A percentile compares a stretch with the other conserved stretches of the same genome.
These are phyloP conservation scores for Telenomus remus DNA, from an alignment of 1,140 invertebrate genomes.

Conservation along the genomic window DNA sequence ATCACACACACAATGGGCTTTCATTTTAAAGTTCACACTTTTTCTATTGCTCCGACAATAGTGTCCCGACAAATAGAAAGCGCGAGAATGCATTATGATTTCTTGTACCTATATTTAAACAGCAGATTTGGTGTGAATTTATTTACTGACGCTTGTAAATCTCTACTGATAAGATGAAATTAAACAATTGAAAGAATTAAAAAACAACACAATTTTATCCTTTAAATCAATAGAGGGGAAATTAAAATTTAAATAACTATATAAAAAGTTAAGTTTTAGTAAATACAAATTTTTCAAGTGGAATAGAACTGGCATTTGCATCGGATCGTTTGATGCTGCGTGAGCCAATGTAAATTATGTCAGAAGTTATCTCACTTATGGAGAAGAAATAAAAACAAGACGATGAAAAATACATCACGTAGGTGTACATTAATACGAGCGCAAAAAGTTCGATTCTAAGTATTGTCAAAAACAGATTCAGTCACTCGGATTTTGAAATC, in stretches of 20 bases:
- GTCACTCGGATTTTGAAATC: neutral
- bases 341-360: slow-evolving; percentile 18
- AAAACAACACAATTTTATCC: too few relatives aligned
- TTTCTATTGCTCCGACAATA: slow-evolving; percentile 18
- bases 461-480: slow-evolving; percentile 1
- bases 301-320: neutral
- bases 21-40: slow-evolving; percentile 39
- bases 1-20: slow-evolving; percentile 25
- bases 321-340: slow-evolving; percentile 36
- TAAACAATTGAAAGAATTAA: too few relatives aligned
- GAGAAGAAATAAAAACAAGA: slow-evolving; percentile 9
- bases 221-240: too few relatives aligned
- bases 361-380: slow-evolving; percentile 8
- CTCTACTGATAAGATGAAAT: too few relatives aligned
- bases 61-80: neutral
- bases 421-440: neutral
- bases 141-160: too few relatives aligned
- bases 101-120: too few relatives aligned
- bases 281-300: too few relatives aligned
- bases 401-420: slow-evolving; percentile 12
- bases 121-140: too few relatives aligned
- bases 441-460: slow-evolving; percentile 16
- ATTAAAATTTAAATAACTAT: too few relatives aligned
- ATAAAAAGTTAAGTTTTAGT: too few relatives aligned
- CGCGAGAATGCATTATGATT: neutral